Conservation (phyloP, 2,797 vertebrate genomes). For the Siniperca undulata region DNA sequence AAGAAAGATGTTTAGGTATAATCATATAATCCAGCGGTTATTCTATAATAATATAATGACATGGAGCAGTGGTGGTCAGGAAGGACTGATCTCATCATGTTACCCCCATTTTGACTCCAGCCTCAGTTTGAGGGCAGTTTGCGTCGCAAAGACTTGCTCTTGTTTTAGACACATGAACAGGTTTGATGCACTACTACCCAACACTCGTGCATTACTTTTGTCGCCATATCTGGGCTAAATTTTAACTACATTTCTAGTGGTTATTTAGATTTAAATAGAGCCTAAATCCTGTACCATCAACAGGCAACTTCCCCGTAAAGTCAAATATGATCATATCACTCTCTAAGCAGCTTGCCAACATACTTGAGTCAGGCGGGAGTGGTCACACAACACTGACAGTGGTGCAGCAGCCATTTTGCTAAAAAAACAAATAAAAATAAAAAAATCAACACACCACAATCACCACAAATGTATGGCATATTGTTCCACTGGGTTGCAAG, state of each 20-base stretch:
- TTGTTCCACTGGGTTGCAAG: too few relatives aligned
- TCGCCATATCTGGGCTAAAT: background rate
- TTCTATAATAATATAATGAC: constrained; percentile 3
- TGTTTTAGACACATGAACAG: background rate
- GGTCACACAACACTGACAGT: background rate
- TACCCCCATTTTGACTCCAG: background rate
- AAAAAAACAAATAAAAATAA: background rate
- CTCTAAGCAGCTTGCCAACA: background rate
- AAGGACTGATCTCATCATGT: background rate
- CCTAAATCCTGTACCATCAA: background rate
- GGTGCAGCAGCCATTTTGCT: background rate
- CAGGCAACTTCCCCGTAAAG: background rate
- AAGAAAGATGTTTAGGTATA: constrained; percentile 2
- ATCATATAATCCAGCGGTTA: background rate
- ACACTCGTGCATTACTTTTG: background rate
- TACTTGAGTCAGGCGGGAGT: background rate
- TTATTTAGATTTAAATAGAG: background rate
- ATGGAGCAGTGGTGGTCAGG: background rate
- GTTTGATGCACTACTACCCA: background rate
- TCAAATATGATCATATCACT: background rate
- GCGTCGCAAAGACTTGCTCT: background rate
- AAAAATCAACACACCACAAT: background rate
- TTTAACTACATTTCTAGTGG: background rate
- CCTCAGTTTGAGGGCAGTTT: background rate
- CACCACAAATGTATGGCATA: background rate